A percentile compares a stretch with the other conserved stretches of the same genome.
Conservation (phyloP, 2,113 vertebrate species). For the Cricetomys ansorgei region DNA sequence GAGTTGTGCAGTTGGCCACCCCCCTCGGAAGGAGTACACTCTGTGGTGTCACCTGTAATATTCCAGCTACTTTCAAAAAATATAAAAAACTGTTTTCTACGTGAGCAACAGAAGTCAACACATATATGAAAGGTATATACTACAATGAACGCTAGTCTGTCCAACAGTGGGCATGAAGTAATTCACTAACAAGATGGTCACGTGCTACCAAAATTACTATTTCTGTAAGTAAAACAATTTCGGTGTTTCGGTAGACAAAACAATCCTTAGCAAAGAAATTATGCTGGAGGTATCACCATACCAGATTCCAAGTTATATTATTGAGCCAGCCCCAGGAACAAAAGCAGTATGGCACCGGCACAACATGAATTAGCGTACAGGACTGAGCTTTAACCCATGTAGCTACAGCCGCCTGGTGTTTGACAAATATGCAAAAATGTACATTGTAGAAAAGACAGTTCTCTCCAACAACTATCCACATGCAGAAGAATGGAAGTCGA, state of each 20-base stretch:
- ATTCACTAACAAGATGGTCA: background rate
- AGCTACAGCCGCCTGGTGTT: background rate
- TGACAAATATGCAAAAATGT: background rate
- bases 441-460: background rate
- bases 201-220: background rate
- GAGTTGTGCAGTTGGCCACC: background rate
- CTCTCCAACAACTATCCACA: background rate
- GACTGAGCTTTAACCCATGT: too few relatives aligned
- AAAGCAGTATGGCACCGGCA: background rate
- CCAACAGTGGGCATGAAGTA: background rate
- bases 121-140: fast-evolving
- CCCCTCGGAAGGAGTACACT: background rate
- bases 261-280: background rate
- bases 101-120: background rate
- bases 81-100: background rate
- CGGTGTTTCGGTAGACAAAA: background rate
- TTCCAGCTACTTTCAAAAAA: background rate
- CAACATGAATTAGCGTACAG: background rate
- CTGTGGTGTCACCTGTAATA: background rate
- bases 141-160: background rate
- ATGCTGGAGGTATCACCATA: background rate
- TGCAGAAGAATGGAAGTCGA: background rate
- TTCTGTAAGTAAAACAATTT: background rate
- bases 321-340: background rate
- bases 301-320: background rate